Conservation (phyloP, 2,113 vertebrate genomes). For the Notarius lentiginosus region DNA sequence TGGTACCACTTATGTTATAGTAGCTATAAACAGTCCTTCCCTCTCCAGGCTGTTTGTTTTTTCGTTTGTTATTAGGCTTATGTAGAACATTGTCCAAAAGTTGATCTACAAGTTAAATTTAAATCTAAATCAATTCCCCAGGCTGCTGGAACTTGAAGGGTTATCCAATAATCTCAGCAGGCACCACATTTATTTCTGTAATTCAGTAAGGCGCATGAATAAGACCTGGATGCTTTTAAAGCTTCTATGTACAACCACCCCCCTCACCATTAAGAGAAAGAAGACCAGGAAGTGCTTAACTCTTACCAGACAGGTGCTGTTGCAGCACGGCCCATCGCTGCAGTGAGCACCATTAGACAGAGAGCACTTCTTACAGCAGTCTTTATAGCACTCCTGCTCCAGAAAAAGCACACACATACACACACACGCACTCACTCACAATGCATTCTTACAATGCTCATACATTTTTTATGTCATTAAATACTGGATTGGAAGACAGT, state of each 20-base stretch:
- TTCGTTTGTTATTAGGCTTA: background rate
- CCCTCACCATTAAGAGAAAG: background rate
- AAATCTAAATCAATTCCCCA: background rate
- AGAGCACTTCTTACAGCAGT: constrained; percentile 98
- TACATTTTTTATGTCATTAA: constrained; percentile 6
- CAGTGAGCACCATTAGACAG: constrained; percentile 96
- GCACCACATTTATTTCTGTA: background rate
- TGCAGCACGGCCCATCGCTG: constrained; percentile 97
- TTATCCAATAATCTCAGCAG: background rate
- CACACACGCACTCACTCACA: constrained; percentile 12
- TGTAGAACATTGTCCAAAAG: background rate
- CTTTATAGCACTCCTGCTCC: constrained; percentile 87
- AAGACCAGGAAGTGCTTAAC: constrained; percentile 20
- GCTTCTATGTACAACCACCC: background rate
- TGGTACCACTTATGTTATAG: background rate
- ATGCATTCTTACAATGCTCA: background rate
- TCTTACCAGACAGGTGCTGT: constrained; percentile 88
- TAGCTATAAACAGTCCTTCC: background rate
- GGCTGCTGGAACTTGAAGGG: background rate
- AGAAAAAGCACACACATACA: constrained; percentile 29
- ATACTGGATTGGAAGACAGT: background rate
- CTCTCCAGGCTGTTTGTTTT: background rate
- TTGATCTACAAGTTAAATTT: background rate
- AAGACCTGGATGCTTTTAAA: constrained; percentile 27
- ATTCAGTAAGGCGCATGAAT: background rate